Evolutionary conservation across 2,888 invertebrate species (phyloP).

Genomic region (Agonopterix alstromeriana): DNA sequence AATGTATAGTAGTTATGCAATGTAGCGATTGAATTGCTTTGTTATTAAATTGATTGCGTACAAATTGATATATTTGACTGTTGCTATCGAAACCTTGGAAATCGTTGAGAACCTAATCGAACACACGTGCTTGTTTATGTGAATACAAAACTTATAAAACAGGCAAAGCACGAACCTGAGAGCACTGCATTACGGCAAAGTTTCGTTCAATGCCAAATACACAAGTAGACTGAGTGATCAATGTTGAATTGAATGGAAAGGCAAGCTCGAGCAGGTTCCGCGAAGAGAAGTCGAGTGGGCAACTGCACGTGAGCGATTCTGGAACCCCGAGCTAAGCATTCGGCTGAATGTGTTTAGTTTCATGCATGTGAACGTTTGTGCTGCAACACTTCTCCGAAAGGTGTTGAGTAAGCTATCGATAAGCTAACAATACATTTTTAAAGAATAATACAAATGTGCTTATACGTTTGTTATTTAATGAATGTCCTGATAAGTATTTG

Average conservation of each 20-base stretch:
- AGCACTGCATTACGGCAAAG: not conserved
- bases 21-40: constrained; percentile 29
- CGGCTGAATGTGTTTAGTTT: constrained; percentile 49
- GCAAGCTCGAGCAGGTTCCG: constrained; percentile 22
- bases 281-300: constrained; percentile 34
- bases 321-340: constrained; percentile 64
- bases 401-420: constrained; percentile 45
- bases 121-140: too few species aligned
- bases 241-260: constrained; percentile 12
- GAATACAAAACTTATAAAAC: not conserved
- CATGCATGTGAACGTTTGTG: constrained; percentile 35
- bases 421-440: constrained; percentile 6
- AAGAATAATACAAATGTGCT: too few species aligned
- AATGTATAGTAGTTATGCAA: constrained; percentile 19
- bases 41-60: constrained; percentile 29
- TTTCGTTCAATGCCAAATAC: not conserved
- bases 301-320: constrained; percentile 39
- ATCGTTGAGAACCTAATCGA: too few species aligned
- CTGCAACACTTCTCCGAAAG: constrained; percentile 46
- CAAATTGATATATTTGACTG: constrained; percentile 5
- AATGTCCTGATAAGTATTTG: too few species aligned
- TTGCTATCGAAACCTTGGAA: not conserved
- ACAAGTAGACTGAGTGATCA: constrained; percentile 30
- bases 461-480: too few species aligned
- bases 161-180: not conserved